phyloP scores from a whole-genome alignment of 2,888 invertebrate genomes.

The Mesochorus sp. region DNA sequence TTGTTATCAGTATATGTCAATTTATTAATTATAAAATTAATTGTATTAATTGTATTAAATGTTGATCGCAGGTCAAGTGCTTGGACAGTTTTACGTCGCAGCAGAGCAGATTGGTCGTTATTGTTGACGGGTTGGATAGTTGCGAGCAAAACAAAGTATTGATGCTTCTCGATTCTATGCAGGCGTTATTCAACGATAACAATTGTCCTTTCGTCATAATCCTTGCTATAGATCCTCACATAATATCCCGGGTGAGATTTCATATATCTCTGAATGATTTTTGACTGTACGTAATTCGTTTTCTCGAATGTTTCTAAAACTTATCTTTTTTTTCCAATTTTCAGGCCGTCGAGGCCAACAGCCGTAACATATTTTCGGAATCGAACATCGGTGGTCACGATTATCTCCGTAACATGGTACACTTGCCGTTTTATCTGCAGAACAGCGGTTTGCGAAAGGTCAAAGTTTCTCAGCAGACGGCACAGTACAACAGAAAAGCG shows the following conservation, averaged over 20 bases:
- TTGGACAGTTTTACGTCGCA: constrained; percentile 96
- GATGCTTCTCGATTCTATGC: constrained; percentile 95
- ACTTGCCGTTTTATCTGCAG: constrained; percentile 98
- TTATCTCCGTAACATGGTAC: constrained; percentile 97
- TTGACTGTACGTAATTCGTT: neutral
- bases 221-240: constrained; percentile 98
- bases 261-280: neutral
- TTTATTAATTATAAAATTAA: constrained; percentile 12
- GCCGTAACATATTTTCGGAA: constrained; percentile 93
- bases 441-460: constrained; percentile 96
- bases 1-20: neutral
- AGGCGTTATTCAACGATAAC: constrained; percentile 96
- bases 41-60: neutral
- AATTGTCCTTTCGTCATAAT: constrained; percentile 97
- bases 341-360: constrained; percentile 94
- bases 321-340: constrained; percentile 59
- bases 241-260: constrained; percentile 93
- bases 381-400: constrained; percentile 97
- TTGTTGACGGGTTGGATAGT: constrained; percentile 98
- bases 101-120: constrained; percentile 96
- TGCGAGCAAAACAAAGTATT: constrained; percentile 98
- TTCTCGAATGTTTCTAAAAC: neutral
- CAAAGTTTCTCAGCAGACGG: constrained; percentile 92
- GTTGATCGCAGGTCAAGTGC: constrained; percentile 89
- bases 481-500: constrained; percentile 81